Percentiles rank a stretch among this genome's conserved stretches.
These are phyloP conservation scores for Leucosticte australis DNA, from an alignment of 2,113 vertebrate genomes.

Conservation along the genomic window DNA sequence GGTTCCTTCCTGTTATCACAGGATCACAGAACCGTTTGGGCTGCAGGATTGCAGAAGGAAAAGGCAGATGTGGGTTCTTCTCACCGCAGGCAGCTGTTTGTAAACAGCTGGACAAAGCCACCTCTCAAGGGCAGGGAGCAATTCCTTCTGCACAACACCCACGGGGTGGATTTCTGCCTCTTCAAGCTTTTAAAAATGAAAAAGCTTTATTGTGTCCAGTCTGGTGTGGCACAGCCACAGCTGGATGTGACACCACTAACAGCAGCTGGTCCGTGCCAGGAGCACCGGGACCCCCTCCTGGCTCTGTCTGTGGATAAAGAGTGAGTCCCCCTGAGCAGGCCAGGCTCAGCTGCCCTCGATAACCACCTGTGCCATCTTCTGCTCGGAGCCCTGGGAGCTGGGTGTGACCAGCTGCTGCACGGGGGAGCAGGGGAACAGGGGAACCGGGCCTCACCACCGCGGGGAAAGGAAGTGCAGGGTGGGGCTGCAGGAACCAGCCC, in stretches of 20 bases:
- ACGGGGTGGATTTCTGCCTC: neutral
- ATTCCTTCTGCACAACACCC: neutral
- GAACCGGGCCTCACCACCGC: neutral
- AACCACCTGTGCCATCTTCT: fast-evolving
- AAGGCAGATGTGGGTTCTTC: neutral
- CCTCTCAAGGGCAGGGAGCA: neutral
- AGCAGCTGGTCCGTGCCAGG: neutral
- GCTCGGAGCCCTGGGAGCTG: fast-evolving
- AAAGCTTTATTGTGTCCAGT: fast-evolving
- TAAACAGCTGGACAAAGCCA: neutral
- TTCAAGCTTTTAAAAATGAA: neutral
- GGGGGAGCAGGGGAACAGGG: fast-evolving
- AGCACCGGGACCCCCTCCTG: neutral
- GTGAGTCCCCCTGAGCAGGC: neutral
- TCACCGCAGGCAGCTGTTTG: neutral
- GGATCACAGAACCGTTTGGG: neutral
- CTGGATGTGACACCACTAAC: fast-evolving
- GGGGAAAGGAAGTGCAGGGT: fast-evolving
- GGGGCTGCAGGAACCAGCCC: neutral
- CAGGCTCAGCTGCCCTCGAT: fast-evolving
- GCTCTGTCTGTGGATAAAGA: fast-evolving
- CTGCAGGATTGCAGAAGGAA: neutral
- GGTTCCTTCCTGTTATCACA: neutral
- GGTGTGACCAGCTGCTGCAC: neutral
- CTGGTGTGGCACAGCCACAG: neutral